Percentiles rank a stretch among this genome's conserved stretches.
Evolutionary conservation across 2,888 invertebrate species (phyloP).

Genomic region (Amphipoea lucens): DNA sequence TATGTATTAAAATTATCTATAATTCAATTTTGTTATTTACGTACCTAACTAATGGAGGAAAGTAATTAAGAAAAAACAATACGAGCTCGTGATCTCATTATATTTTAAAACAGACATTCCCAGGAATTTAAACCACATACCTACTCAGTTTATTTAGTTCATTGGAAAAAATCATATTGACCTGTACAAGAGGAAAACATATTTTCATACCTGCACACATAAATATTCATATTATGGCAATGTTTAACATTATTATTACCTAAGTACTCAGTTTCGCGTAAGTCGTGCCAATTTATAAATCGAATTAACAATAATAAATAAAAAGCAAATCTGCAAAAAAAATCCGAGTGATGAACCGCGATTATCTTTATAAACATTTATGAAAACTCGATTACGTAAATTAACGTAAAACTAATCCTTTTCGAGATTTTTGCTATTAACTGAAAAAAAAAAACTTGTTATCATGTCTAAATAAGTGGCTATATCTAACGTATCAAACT

Average conservation of each 20-base stretch:
- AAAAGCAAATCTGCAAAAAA: not conserved
- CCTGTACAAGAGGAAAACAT: slow-evolving; percentile 33
- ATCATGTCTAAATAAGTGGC: not conserved
- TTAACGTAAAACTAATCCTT: not conserved
- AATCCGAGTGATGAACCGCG: not conserved
- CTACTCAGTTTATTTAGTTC: slow-evolving; percentile 4
- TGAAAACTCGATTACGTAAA: not conserved
- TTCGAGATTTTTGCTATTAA: not conserved
- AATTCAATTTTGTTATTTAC: not conserved
- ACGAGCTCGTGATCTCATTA: not conserved
- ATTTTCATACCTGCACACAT: not conserved
- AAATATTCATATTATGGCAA: not conserved
- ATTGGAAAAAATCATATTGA: slow-evolving; percentile 20
- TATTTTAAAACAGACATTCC: slow-evolving; percentile 5
- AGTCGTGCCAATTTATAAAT: too few species aligned
- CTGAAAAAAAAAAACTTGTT: not conserved
- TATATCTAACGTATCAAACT: not conserved
- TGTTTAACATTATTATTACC: not conserved
- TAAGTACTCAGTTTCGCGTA: not conserved
- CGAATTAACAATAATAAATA: not conserved
- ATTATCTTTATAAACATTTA: not conserved
- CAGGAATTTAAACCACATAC: slow-evolving; percentile 14
- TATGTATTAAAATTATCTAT: not conserved
- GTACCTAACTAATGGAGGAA: not conserved
- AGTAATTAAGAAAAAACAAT: slow-evolving; percentile 1